Conservation (phyloP, 1,140 invertebrate species). For the Anthonomus grandis region DNA sequence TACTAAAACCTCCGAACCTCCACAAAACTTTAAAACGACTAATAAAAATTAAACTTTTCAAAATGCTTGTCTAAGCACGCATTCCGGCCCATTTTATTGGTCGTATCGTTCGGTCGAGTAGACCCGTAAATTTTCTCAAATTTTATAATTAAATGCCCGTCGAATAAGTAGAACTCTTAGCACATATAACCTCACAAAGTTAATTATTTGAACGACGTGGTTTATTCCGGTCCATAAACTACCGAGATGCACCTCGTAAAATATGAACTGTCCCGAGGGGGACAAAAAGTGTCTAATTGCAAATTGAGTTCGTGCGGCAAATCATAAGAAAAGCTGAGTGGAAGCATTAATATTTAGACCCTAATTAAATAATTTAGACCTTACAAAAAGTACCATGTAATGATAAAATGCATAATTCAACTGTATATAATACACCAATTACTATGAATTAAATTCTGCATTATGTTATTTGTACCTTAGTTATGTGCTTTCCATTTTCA, state of each 20-base stretch:
- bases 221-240: constrained; percentile 38
- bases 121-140: constrained; percentile 11
- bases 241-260: constrained; percentile 40
- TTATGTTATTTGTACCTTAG: no score
- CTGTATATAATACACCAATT: no score
- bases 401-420: no score
- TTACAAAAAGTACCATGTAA: no score
- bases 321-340: no score
- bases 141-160: constrained; percentile 19
- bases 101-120: constrained; percentile 9
- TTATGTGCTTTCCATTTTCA: no score
- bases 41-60: constrained; percentile 11
- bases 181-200: constrained; percentile 35
- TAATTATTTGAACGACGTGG: constrained; percentile 42
- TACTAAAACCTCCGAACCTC: constrained; percentile 2
- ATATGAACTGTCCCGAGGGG: constrained; percentile 38
- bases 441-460: no score
- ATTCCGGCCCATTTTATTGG: constrained; percentile 15
- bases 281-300: no score
- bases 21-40: constrained; percentile 15
- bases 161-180: constrained; percentile 18
- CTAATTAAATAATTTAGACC: no score
- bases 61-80: constrained; percentile 16
- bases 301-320: no score
- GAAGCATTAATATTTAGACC: no score